Evolutionary conservation across 2,888 invertebrate genomes (phyloP).

Genomic region (Erebia epiphron): DNA sequence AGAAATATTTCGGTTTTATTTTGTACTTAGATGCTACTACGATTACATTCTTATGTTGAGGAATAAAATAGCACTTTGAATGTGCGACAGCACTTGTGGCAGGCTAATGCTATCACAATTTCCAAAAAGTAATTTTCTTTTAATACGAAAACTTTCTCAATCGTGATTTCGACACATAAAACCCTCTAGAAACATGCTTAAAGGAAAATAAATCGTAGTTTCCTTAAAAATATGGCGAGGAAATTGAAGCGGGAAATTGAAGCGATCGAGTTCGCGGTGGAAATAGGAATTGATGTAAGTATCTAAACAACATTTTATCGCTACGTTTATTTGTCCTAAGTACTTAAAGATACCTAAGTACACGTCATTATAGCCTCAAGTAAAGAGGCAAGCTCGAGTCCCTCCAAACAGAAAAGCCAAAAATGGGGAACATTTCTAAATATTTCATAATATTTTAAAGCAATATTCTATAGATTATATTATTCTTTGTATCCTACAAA

Average conservation of each 20-base stretch:
- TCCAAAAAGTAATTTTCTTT: slow-evolving; percentile 17
- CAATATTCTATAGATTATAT: too few relatives aligned
- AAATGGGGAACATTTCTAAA: too few relatives aligned
- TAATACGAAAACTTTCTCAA: slow-evolving; percentile 17
- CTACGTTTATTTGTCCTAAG: background rate
- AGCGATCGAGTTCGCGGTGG: slow-evolving; percentile 39
- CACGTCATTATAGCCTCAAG: too few relatives aligned
- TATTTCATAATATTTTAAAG: too few relatives aligned
- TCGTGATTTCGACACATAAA: slow-evolving; percentile 15
- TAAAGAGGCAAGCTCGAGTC: too few relatives aligned
- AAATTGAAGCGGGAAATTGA: slow-evolving; percentile 46
- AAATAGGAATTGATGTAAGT: slow-evolving; percentile 41
- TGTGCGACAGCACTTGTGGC: background rate
- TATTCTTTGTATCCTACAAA: too few relatives aligned
- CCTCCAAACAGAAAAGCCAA: too few relatives aligned
- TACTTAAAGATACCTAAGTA: background rate
- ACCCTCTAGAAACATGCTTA: slow-evolving; percentile 14
- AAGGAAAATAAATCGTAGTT: slow-evolving; percentile 28
- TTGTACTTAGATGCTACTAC: too few relatives aligned
- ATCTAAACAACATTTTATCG: slow-evolving; percentile 7
- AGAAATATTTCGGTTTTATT: too few relatives aligned
- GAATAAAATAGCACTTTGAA: too few relatives aligned
- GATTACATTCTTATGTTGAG: too few relatives aligned
- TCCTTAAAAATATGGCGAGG: slow-evolving; percentile 37
- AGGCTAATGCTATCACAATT: background rate